A percentile compares a stretch with the other conserved stretches of the same genome.
Conservation (phyloP, 2,113 vertebrate species). For the Ammodytes dubius region DNA sequence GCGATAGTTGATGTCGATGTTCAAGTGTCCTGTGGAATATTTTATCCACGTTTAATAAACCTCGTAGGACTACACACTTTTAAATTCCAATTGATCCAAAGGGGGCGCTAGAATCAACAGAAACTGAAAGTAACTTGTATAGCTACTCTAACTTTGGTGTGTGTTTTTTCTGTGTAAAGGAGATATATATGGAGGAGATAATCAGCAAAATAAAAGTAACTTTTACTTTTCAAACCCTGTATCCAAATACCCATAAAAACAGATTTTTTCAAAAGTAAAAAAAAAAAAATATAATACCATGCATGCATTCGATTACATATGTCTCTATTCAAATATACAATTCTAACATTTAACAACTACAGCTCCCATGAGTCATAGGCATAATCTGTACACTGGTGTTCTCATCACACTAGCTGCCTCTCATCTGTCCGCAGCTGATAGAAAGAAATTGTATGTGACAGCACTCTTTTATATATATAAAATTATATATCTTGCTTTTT, state of each 20-base stretch:
- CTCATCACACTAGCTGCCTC: slow-evolving; percentile 11
- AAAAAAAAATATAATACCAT: not conserved
- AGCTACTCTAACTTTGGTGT: too few relatives aligned
- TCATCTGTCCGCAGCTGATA: slow-evolving; percentile 11
- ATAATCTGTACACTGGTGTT: not conserved
- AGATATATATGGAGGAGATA: too few relatives aligned
- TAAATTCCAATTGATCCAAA: too few relatives aligned
- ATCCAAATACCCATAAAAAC: not conserved
- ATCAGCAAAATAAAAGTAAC: not conserved
- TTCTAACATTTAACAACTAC: not conserved
- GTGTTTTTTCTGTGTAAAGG: too few relatives aligned
- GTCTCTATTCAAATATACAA: not conserved
- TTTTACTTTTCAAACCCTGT: not conserved
- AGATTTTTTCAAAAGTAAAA: not conserved
- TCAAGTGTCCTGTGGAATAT: not conserved
- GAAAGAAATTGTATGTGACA: slow-evolving; percentile 32
- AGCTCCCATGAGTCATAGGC: slow-evolving; percentile 16
- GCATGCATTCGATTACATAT: not conserved
- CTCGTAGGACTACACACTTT: too few relatives aligned
- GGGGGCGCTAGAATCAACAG: too few relatives aligned
- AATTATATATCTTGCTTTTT: slow-evolving; percentile 33
- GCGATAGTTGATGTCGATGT: not conserved
- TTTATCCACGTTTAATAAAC: not conserved
- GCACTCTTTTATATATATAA: slow-evolving; percentile 7
- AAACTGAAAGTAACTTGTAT: too few relatives aligned